Conservation (phyloP, 2,113 vertebrate species). For the Pogonocichla stellata region DNA sequence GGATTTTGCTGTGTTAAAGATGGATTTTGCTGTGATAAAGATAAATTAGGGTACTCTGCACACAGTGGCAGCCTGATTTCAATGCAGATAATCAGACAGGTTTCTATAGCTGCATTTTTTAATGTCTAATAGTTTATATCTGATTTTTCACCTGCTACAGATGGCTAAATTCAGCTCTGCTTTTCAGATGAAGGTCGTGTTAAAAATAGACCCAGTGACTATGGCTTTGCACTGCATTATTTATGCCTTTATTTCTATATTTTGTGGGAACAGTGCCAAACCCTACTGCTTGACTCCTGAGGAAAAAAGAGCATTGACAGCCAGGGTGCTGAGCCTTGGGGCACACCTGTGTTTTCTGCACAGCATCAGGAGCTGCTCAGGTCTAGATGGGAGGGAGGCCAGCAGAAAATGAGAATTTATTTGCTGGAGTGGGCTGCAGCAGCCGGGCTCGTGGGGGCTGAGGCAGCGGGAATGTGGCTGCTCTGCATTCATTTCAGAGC, state of each 20-base stretch:
- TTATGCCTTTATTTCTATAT: conserved; percentile 12
- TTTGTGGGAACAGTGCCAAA: neutral
- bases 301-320: neutral
- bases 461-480: neutral
- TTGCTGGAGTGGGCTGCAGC: neutral
- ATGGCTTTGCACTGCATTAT: neutral
- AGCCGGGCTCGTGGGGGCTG: neutral
- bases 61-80: neutral
- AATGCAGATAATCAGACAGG: neutral
- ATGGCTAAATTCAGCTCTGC: neutral
- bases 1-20: neutral
- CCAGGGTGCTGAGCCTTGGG: neutral
- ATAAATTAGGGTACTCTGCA: neutral
- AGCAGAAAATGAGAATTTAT: neutral
- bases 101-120: neutral
- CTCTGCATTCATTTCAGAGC: neutral
- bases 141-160: neutral
- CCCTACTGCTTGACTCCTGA: neutral
- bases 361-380: neutral
- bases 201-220: neutral
- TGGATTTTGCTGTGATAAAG: neutral
- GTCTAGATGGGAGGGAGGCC: neutral
- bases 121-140: rapidly evolving
- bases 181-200: neutral
- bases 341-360: neutral